Evolutionary conservation across 2,888 invertebrate species (phyloP).

Genomic region (Heliconius hortense): DNA sequence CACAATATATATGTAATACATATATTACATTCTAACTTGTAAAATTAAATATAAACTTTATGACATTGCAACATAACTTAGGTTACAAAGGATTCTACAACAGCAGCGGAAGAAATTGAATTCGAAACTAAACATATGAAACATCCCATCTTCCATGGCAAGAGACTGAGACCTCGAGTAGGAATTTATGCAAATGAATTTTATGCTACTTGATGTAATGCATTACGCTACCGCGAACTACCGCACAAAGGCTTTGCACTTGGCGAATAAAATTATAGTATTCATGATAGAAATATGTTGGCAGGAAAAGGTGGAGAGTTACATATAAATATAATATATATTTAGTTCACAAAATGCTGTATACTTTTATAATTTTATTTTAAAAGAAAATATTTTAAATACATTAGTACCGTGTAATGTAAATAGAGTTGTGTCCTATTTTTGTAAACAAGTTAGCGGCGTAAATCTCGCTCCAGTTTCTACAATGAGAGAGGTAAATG

Average conservation of each 20-base stretch:
- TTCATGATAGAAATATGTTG: slow-evolving; percentile 40
- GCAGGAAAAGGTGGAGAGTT: slow-evolving; percentile 37
- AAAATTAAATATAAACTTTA: background rate
- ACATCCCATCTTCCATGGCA: slow-evolving; percentile 14
- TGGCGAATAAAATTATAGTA: slow-evolving; percentile 53
- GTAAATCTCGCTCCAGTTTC: slow-evolving; percentile 1
- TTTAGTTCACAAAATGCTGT: background rate
- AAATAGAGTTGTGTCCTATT: slow-evolving; percentile 7
- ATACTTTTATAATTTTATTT: background rate
- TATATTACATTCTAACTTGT: no score
- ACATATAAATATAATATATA: slow-evolving; percentile 29
- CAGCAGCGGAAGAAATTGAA: slow-evolving; percentile 16
- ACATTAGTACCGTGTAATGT: background rate
- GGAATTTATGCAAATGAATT: slow-evolving; percentile 64
- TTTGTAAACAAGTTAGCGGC: slow-evolving; percentile 13
- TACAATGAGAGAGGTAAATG: slow-evolving; percentile 1
- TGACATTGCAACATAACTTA: slow-evolving; percentile 1
- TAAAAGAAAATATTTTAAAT: background rate
- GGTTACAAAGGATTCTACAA: slow-evolving; percentile 7
- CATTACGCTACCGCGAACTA: slow-evolving; percentile 49
- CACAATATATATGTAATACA: no score
- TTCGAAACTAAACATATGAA: slow-evolving; percentile 23
- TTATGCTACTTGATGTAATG: slow-evolving; percentile 58
- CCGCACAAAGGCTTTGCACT: slow-evolving; percentile 48
- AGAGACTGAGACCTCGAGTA: slow-evolving; percentile 42